These are phyloP conservation scores for Anthrax anthrax DNA, from an alignment of 2,888 invertebrate species.

Conservation along the genomic window DNA sequence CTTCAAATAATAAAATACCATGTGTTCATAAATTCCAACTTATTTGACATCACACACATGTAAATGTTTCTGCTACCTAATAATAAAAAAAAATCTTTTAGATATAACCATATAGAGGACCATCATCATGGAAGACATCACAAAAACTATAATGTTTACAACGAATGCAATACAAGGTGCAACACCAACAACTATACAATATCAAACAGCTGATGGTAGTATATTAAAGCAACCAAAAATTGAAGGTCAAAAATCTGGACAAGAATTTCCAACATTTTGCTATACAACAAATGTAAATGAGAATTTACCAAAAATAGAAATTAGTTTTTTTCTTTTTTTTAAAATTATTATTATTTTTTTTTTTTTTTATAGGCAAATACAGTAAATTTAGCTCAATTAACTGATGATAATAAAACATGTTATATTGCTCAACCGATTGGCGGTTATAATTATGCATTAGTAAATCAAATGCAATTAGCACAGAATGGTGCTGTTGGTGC, in stretches of 20 bases:
- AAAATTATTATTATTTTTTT: constrained; percentile 21
- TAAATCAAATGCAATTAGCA: constrained; percentile 74
- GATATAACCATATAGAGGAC: background rate
- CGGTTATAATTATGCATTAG: constrained; percentile 61
- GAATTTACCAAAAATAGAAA: too few relatives aligned
- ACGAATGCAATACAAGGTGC: constrained; percentile 46
- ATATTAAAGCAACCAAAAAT: constrained; percentile 47
- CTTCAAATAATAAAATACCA: too few relatives aligned
- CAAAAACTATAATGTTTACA: constrained; percentile 41
- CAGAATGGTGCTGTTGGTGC: constrained; percentile 39
- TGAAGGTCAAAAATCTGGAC: constrained; percentile 38
- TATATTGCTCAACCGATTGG: constrained; percentile 62
- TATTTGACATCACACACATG: too few relatives aligned
- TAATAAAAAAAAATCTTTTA: too few relatives aligned
- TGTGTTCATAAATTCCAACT: too few relatives aligned
- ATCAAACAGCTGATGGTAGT: constrained; percentile 51
- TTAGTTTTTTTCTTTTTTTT: background rate
- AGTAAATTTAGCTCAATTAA: constrained; percentile 54
- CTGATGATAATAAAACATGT: constrained; percentile 53
- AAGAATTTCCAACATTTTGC: constrained; percentile 57
- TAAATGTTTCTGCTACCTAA: too few relatives aligned
- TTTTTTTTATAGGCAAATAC: constrained; percentile 33
- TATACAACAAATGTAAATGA: constrained; percentile 37
- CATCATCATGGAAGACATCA: constrained; percentile 13
- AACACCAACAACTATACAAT: constrained; percentile 48